Percentiles rank a stretch among this genome's conserved stretches.
phyloP scores from a whole-genome alignment of 2,888 invertebrate genomes.

The Trimorus sp. region DNA sequence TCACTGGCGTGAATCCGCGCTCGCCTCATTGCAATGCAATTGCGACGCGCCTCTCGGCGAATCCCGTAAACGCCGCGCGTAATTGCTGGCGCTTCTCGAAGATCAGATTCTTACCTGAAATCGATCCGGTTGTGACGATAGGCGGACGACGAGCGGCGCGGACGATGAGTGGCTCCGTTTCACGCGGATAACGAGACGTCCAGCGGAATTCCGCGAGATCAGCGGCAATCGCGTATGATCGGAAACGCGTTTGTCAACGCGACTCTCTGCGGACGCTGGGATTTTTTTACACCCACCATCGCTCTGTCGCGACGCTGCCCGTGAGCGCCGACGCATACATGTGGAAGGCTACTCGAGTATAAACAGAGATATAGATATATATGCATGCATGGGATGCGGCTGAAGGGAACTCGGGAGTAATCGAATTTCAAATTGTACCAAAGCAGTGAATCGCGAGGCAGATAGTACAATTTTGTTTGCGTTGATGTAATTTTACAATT shows the following conservation, averaged over 20 bases:
- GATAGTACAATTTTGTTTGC: too few relatives aligned
- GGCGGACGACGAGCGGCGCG: not conserved
- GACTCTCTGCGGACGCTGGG: constrained; percentile 49
- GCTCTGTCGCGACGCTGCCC: constrained; percentile 36
- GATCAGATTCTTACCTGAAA: constrained; percentile 22
- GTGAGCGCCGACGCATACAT: constrained; percentile 52
- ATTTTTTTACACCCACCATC: constrained; percentile 57
- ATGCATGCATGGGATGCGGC: not conserved
- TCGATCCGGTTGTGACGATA: constrained; percentile 7
- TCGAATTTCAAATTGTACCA: not conserved
- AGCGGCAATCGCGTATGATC: constrained; percentile 33
- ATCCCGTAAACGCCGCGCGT: too few relatives aligned
- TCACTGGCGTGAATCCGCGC: too few relatives aligned
- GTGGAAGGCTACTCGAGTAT: constrained; percentile 33
- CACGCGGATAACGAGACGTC: not conserved
- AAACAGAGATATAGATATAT: constrained; percentile 15
- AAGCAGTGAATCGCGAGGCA: too few relatives aligned
- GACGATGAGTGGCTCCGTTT: not conserved
- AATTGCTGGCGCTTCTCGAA: too few relatives aligned
- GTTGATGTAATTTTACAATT: too few relatives aligned
- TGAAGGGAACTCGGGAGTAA: not conserved
- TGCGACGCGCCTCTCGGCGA: too few relatives aligned
- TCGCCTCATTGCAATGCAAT: not conserved
- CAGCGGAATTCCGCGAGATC: not conserved
- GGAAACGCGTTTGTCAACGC: constrained; percentile 36